Percentiles rank a stretch among this genome's conserved stretches.
Conservation (phyloP, 2,113 vertebrate species). For the Acrocephalus arundinaceus region DNA sequence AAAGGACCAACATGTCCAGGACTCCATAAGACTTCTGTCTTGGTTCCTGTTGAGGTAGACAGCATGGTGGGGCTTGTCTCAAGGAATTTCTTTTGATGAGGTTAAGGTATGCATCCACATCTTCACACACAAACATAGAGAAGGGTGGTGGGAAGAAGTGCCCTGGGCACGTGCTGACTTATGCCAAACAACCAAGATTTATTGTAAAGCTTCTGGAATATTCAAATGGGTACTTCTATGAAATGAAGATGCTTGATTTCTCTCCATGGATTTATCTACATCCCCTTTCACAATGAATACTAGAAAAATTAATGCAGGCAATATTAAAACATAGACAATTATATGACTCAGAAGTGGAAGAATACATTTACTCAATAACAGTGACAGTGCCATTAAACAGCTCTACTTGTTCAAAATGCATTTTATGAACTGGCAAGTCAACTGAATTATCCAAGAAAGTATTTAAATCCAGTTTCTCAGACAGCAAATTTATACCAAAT, state of each 20-base stretch:
- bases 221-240: neutral
- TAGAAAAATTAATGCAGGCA: neutral
- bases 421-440: neutral
- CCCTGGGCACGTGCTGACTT: neutral
- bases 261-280: neutral
- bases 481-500: neutral
- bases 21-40: neutral
- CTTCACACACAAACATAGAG: neutral
- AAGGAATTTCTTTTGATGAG: neutral
- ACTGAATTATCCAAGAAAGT: neutral
- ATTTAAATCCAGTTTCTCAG: neutral
- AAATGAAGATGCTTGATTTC: neutral
- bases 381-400: neutral
- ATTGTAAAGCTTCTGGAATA: neutral
- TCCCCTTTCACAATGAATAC: neutral
- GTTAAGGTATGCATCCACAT: neutral
- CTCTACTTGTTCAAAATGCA: neutral
- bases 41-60: fast-evolving
- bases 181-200: neutral
- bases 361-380: neutral
- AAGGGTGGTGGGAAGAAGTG: neutral
- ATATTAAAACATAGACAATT: neutral
- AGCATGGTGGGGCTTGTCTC: fast-evolving
- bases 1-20: neutral
- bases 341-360: neutral